Evolutionary conservation across 1,140 invertebrate genomes (phyloP).

Genomic region (Drosophila albomicans): DNA sequence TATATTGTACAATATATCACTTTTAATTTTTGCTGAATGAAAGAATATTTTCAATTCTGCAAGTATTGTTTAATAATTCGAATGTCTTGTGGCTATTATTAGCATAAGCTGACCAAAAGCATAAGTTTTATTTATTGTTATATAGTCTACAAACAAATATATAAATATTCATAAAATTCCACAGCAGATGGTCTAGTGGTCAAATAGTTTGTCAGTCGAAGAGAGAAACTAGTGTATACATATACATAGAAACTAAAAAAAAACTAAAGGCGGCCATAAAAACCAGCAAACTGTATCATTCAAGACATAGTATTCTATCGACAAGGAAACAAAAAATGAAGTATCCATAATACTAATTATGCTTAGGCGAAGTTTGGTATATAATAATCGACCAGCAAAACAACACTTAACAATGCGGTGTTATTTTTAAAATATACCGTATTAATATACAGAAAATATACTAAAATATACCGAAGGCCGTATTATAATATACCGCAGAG

Average conservation of each 20-base stretch:
- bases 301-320: no score
- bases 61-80: background rate
- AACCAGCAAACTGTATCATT: background rate
- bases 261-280: background rate
- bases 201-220: background rate
- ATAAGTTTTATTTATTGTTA: constrained; percentile 41
- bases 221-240: constrained; percentile 22
- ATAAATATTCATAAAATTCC: constrained; percentile 26
- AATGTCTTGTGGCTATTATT: constrained; percentile 16
- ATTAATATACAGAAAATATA: no score
- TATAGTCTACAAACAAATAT: constrained; percentile 29
- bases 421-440: no score
- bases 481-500: no score
- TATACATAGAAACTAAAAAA: background rate
- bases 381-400: no score
- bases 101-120: constrained; percentile 2
- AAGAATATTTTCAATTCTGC: background rate
- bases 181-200: constrained; percentile 14
- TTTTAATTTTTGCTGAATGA: background rate
- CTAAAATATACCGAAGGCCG: no score
- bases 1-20: background rate
- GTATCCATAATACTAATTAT: no score
- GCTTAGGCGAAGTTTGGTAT: no score
- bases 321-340: no score
- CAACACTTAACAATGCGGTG: no score